Evolutionary conservation across 2,797 vertebrate genomes (phyloP), one percentile per base, ranked within the genome.

Genomic region (Mallotus villosus): DNA sequence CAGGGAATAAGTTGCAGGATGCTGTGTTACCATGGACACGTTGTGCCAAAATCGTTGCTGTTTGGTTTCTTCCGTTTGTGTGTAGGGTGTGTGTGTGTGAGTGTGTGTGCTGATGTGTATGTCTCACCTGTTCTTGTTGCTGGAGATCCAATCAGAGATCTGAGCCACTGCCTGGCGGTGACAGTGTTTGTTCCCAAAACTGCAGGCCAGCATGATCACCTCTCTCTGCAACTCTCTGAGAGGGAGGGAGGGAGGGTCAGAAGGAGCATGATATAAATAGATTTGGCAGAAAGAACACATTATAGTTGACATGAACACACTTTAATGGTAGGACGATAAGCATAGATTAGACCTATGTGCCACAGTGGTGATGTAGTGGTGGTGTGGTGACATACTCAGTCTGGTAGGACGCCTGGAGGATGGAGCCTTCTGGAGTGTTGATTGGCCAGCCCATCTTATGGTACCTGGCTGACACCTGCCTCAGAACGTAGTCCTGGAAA

Each of bases 131-230:
- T 99, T 99, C 82, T 96, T 96, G 81, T 98, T 98, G 92, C 96
- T 98, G 76, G 97, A 97, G 91, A 99, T 99, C 97, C 97, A 99
- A 62, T 98, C 96, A 0, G 97, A 99, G 91, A 99, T 97, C 74
- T 97, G 93, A 0, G 95, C 92, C 2, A 96, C 93, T 1, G 97
- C 97, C 86, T 99, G 96, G 1, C 96, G 94, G 82, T 99, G 97
- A 85, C 97, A 99, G 80, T 98, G 96, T 25, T 97, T 98, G 89
- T 96, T 97, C 65, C 97, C 97, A 0, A 98, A 99, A 83, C 97
- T 99, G 72, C 97, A 99, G 0, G 97, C 96, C 79, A 99, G 72
- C 96, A 98, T 98, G 85, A 99, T 96, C 55, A 99, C 96, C 85
- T 98, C 96, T 74, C 97, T 87, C 78, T 96, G 96, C 0, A 99